Evolutionary conservation across 2,888 invertebrate genomes (phyloP), one percentile per base, ranked within the genome.

Genomic region (Dolichomitus sp.): DNA sequence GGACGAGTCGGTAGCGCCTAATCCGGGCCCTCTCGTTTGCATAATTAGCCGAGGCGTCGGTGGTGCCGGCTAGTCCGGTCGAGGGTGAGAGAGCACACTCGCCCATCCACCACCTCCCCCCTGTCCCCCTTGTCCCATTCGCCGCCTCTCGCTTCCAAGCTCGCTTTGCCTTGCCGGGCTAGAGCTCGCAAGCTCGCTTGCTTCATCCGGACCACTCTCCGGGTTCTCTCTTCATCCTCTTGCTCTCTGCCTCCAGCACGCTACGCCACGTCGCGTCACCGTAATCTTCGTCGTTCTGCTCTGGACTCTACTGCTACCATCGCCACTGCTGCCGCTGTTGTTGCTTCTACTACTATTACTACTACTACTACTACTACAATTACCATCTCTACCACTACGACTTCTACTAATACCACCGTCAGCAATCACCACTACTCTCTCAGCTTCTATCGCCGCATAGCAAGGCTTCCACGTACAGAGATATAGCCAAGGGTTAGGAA

Each of bases 1-100:
- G 89, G 89, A 88, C 85, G 89, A 85, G 80, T 83, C 86, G 86
- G 84, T 85, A 89, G 82, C 87, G 85, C 86, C 87, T 88, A 88
- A 86, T 89, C 87, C 76, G 84, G 82, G 83, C 84, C 81, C 86
- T 85, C 88, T 88, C 86, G 86, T 89, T 89, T 87, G 86, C 88
- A 83, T 83, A 83, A 83, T 83, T 83, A 83, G 83, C 83, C 83
- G 83, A 83, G 83, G 83, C 83, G 80, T 83, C 84, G 82, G 81
- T 81, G 84, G 82, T 84, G 79, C 78, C 78, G 78, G 82, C 82
- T 79, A 84, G 84, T 82, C 79, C 76, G 82, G 77, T 82, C 68
- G 84, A 84, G 83, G 82, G 82, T 80, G 84, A 84, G 84, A 84
- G 75, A 84, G 76, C 81, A 76, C 83, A 83, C 75, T 72, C 76